These are phyloP conservation scores for Holothuria leucospilota DNA, from an alignment of 53 echinoderm and acorn worm species.

Conservation along the genomic window DNA sequence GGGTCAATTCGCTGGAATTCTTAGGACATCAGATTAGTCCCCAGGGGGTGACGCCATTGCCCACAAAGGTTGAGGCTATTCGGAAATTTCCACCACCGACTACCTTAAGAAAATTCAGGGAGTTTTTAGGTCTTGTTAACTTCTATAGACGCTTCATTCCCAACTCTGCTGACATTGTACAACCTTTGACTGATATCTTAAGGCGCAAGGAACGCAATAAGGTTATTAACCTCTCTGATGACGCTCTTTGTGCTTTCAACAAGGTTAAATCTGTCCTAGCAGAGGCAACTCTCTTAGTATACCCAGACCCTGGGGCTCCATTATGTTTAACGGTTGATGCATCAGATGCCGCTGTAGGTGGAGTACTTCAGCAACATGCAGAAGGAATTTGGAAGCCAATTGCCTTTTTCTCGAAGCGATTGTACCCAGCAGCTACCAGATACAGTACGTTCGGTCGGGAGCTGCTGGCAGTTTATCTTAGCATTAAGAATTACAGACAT, in stretches of 20 bases:
- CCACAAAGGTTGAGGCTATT: conserved; percentile 42
- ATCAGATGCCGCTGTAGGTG: conserved; percentile 56
- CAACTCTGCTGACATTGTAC: not conserved
- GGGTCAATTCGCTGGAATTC: conserved; percentile 4
- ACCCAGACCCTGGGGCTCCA: conserved; percentile 32
- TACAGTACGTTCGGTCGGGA: conserved; percentile 69
- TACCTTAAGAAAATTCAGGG: conserved; percentile 23
- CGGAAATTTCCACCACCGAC: conserved; percentile 42
- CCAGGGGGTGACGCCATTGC: conserved; percentile 29
- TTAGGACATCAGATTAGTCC: conserved; percentile 40
- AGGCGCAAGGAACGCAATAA: not conserved
- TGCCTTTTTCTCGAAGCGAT: conserved; percentile 55
- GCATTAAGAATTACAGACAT: conserved; percentile 53
- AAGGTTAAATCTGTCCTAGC: conserved; percentile 40
- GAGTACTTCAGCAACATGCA: conserved; percentile 56
- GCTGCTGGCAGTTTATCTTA: conserved; percentile 54
- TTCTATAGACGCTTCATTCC: conserved; percentile 60
- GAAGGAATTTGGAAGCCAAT: conserved; percentile 59
- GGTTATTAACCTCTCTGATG: not conserved
- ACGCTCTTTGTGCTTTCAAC: conserved; percentile 32
- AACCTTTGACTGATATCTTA: not conserved
- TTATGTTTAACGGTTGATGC: conserved; percentile 45
- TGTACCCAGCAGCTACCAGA: conserved; percentile 55
- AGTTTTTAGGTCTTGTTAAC: conserved; percentile 56
- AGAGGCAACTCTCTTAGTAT: conserved; percentile 28